phyloP scores from a whole-genome alignment of 1,140 invertebrate species.

The Andrena cerasifolii region DNA sequence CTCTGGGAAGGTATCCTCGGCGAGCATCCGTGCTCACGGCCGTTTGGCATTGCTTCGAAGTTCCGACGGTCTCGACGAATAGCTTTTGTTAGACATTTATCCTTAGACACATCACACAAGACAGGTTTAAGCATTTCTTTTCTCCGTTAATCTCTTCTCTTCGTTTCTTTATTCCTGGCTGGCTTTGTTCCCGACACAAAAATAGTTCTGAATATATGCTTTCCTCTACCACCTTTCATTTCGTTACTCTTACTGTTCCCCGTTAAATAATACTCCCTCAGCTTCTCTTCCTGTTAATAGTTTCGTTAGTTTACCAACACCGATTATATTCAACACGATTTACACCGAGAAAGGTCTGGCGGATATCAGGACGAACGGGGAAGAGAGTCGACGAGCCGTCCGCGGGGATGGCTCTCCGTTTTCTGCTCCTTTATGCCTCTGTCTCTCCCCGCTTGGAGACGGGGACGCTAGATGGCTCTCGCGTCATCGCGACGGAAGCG shows the following conservation, averaged over 20 bases:
- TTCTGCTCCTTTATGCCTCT: background rate
- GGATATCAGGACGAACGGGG: constrained; percentile 33
- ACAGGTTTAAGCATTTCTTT: constrained; percentile 41
- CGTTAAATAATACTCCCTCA: constrained; percentile 16
- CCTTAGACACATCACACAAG: constrained; percentile 65
- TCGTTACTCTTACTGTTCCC: constrained; percentile 5
- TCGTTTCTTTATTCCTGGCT: constrained; percentile 7
- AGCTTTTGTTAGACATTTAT: constrained; percentile 62
- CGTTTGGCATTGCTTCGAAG: constrained; percentile 55
- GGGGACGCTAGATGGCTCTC: background rate
- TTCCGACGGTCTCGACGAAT: constrained; percentile 47
- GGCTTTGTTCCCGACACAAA: constrained; percentile 64
- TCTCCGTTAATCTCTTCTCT: constrained; percentile 39
- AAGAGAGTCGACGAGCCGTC: constrained; percentile 46
- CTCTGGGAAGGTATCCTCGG: background rate
- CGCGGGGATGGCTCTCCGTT: constrained; percentile 49
- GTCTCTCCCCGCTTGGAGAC: background rate
- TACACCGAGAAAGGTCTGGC: constrained; percentile 63
- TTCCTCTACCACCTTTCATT: constrained; percentile 6
- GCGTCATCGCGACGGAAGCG: too few relatives aligned
- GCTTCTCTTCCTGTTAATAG: constrained; percentile 28
- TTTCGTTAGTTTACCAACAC: constrained; percentile 58
- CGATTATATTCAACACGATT: constrained; percentile 68
- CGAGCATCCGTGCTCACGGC: background rate
- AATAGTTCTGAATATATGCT: constrained; percentile 68